These are phyloP conservation scores for Acinonyx jubatus DNA, from an alignment of 2,113 vertebrate genomes.

Conservation along the genomic window DNA sequence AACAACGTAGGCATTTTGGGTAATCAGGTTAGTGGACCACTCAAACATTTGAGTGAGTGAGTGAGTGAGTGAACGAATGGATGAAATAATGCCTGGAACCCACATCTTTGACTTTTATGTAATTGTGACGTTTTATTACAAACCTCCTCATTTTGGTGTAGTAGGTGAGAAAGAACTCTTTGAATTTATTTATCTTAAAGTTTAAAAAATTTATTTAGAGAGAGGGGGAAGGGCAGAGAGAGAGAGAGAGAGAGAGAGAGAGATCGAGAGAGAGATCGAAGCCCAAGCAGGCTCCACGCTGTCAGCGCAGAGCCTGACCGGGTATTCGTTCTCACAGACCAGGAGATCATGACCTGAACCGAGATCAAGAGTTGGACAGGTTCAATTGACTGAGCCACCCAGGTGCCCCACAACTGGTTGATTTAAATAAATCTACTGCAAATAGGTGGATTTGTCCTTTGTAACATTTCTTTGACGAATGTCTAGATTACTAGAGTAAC, in stretches of 20 bases:
- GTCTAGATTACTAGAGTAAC: background rate
- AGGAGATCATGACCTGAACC: no score
- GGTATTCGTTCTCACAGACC: no score
- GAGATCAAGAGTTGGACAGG: no score
- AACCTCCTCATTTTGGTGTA: background rate
- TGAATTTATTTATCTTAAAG: background rate
- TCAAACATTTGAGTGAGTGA: background rate
- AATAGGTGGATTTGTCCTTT: background rate
- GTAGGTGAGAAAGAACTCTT: background rate
- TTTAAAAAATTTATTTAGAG: no score
- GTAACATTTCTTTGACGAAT: background rate
- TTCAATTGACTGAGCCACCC: no score
- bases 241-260: no score
- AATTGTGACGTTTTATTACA: background rate
- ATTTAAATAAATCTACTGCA: background rate
- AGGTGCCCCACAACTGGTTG: background rate
- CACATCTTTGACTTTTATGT: background rate
- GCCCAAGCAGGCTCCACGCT: no score
- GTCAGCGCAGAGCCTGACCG: no score
- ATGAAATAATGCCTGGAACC: background rate
- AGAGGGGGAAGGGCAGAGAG: no score
- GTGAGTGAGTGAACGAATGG: background rate
- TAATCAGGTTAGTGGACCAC: constrained; percentile 1
- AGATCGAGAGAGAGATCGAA: no score
- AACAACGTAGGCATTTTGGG: background rate